Base-by-base conservation (phyloP, 2,797 vertebrate species). In the Falco rusticolus region DNA sequence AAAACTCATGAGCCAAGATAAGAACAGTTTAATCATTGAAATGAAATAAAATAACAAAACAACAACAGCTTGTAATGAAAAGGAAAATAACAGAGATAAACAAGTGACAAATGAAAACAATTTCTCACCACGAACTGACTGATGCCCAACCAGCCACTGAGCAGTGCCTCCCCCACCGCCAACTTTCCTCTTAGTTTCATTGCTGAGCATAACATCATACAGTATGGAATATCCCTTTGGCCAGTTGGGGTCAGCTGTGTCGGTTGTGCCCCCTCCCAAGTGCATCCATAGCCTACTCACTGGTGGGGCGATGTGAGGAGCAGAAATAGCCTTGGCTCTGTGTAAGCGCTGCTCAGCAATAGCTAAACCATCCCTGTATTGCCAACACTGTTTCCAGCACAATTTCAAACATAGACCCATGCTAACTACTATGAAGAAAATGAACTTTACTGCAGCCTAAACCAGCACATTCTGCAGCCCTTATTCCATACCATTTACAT, bases 261-360 rank as follows among this genome's bases (percentile, higher is more conserved):
- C 14, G 1, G 15, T 37, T 56, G 10, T 56, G 28, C 3, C 31
- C 3, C 5, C 20, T 61, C 28, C 13, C 61, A 68, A 0, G 3
- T 41, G 33, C 9, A 31, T 4, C 19, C 5, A 4, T 11, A 59
- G 18, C 54, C 18, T 33, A 1, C 10, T 21, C 2, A 0, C 5
- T 69, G 6, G 9, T 33, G 10, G 8, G 25, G 15, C 25, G 29
- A 5, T 11, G 18, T 11, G 37, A 69, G 50, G 34, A 33, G 33
- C 33, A 69, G 48, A 17, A 84, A 69, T 83, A 6, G 19, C 31
- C 22, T 60, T 47, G 41, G 10, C 16, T 59, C 45, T 41, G 14
- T 34, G 17, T 13, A 17, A 69, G 15, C 2, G 4, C 17, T 34
- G 54, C 37, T 57, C 50, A 53, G 39, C 18, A 48, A 26, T 33